A percentile compares a stretch with the other conserved stretches of the same genome.
Conservation (phyloP, 2,113 vertebrate genomes). For the Rhinolophus ferrumequinum region DNA sequence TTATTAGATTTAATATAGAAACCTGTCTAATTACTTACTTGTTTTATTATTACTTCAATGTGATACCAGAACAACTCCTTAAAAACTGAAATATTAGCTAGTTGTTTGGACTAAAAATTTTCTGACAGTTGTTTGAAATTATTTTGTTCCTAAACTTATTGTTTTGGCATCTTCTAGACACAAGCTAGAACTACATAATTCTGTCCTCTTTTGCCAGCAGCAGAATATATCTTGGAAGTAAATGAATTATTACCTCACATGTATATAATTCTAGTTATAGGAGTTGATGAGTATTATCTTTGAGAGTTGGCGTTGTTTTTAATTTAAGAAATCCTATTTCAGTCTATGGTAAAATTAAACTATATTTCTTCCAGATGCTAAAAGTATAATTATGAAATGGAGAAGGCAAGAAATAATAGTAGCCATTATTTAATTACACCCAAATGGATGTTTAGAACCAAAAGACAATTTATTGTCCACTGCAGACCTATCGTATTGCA, state of each 20-base stretch:
- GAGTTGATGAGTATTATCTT: conserved; percentile 17
- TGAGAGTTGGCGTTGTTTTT: conserved; percentile 36
- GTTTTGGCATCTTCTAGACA: not conserved
- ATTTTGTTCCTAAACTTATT: conserved; percentile 22
- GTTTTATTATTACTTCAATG: not conserved
- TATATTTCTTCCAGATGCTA: conserved; percentile 3
- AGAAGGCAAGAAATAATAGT: conserved; percentile 33
- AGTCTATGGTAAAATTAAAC: not conserved
- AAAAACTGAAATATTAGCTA: not conserved
- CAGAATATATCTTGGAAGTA: conserved; percentile 25
- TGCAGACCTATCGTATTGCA: not conserved
- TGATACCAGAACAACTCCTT: not conserved
- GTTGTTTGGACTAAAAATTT: conserved; percentile 16
- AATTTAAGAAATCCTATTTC: conserved; percentile 11
- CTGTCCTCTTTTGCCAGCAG: not conserved
- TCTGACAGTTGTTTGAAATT: not conserved
- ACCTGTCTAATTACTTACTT: not conserved
- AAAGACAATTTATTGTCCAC: conserved; percentile 5
- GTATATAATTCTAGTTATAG: not conserved
- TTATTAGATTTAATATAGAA: not conserved
- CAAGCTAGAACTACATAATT: not conserved
- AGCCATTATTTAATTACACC: conserved; percentile 17
- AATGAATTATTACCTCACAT: not conserved
- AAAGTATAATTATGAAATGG: conserved; percentile 29
- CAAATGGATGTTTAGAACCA: not conserved